A percentile compares a stretch with the other conserved stretches of the same genome.
Evolutionary conservation across 2,113 vertebrate genomes (phyloP).

Genomic region (Bubo scandiacus): DNA sequence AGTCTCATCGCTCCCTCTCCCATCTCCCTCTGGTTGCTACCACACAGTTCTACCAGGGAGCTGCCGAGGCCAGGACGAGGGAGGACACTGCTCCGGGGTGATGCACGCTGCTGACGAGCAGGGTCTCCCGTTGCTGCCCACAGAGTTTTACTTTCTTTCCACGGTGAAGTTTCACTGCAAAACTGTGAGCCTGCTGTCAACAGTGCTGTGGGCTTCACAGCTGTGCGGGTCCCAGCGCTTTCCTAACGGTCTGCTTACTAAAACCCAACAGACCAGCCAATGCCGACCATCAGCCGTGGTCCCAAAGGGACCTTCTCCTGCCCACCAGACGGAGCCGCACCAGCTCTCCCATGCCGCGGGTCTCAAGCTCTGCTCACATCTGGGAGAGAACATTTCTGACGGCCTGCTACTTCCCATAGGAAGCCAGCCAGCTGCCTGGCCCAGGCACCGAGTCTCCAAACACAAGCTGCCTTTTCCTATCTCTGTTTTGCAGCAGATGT

Average conservation of each 20-base stretch:
- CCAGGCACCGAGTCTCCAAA: neutral
- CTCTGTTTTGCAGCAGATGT: neutral
- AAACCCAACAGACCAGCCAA: neutral
- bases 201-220: too few species aligned
- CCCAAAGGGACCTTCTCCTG: neutral
- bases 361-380: neutral
- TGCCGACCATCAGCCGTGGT: fast-evolving
- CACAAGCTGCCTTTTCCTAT: neutral
- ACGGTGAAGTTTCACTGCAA: neutral
- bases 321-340: neutral
- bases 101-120: fast-evolving
- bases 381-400: neutral
- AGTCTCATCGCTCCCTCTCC: too few species aligned
- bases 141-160: neutral
- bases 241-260: neutral
- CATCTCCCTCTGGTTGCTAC: neutral
- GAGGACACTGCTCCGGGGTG: neutral
- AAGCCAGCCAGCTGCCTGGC: neutral
- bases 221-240: neutral
- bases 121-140: neutral
- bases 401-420: neutral
- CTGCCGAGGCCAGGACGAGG: fast-evolving
- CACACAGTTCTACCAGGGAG: neutral
- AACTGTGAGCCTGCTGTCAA: neutral
- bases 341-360: fast-evolving